Conservation (phyloP, 2,888 invertebrate species). For the Drosophila austrosaltans region DNA sequence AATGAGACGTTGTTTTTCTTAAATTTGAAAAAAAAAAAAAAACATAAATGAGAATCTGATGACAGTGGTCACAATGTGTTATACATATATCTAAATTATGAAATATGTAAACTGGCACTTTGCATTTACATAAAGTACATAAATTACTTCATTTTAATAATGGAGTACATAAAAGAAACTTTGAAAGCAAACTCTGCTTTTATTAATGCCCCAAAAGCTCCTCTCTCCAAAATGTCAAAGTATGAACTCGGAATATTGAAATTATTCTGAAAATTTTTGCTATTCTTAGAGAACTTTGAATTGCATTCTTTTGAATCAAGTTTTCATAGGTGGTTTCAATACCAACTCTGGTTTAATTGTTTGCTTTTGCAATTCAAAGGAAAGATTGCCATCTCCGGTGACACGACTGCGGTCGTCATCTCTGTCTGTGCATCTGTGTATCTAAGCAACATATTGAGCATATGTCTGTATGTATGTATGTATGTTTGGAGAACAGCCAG, state of each 20-base stretch:
- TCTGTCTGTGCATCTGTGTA: background rate
- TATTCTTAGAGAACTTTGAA: too few species aligned
- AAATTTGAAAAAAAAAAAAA: background rate
- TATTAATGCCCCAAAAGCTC: background rate
- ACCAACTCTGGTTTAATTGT: background rate
- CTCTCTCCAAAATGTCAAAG: too few species aligned
- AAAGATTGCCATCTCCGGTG: background rate
- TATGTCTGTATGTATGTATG: background rate
- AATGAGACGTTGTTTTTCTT: constrained; percentile 13
- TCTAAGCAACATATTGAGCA: background rate
- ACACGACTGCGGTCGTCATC: background rate
- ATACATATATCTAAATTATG: constrained; percentile 25
- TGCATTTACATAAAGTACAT: background rate
- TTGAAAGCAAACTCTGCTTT: background rate
- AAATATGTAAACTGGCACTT: constrained; percentile 13
- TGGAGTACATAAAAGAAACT: background rate
- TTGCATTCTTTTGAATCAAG: too few species aligned
- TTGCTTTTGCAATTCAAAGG: background rate
- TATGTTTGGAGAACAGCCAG: background rate
- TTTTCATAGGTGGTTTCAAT: background rate
- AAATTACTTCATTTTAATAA: background rate
- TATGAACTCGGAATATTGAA: too few species aligned
- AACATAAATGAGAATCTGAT: background rate
- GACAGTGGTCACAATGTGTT: constrained; percentile 1
- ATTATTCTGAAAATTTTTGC: too few species aligned